Evolutionary conservation across 2,113 vertebrate genomes (phyloP).

Genomic region (Alethe diademata): DNA sequence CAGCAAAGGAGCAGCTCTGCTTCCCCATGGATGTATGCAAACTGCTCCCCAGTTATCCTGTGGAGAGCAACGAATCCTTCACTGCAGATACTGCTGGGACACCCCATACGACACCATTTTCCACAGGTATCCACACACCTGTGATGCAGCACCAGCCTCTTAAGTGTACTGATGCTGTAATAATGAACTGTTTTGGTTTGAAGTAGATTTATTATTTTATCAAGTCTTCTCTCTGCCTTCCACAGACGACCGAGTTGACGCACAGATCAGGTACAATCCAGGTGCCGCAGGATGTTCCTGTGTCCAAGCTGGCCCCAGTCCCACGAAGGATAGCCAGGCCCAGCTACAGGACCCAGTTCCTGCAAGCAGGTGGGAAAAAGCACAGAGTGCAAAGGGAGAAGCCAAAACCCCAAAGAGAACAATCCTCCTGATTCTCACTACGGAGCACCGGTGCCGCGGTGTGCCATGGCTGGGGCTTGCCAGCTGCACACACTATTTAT

Average conservation of each 20-base stretch:
- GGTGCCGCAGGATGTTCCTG: fast-evolving
- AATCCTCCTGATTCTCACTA: background rate
- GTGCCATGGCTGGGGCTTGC: background rate
- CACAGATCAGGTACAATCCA: background rate
- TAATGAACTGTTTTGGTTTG: background rate
- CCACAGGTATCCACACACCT: background rate
- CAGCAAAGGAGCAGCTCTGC: background rate
- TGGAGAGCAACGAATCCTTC: background rate
- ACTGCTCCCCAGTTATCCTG: background rate
- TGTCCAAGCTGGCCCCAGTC: background rate
- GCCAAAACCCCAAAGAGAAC: background rate
- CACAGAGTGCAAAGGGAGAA: fast-evolving
- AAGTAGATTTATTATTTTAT: background rate
- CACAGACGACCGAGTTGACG: fast-evolving
- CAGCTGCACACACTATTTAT: background rate
- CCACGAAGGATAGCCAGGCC: background rate
- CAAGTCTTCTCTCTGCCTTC: background rate
- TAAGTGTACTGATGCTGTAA: background rate
- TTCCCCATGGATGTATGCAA: background rate
- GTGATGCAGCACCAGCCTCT: background rate
- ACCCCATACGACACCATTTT: fast-evolving
- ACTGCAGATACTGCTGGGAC: background rate
- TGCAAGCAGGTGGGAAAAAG: background rate
- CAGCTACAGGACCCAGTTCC: background rate
- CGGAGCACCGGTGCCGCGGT: fast-evolving